Percentiles rank a stretch among this genome's conserved stretches.
Conservation (phyloP, 2,888 invertebrate genomes). For the Diogma glabrata region DNA sequence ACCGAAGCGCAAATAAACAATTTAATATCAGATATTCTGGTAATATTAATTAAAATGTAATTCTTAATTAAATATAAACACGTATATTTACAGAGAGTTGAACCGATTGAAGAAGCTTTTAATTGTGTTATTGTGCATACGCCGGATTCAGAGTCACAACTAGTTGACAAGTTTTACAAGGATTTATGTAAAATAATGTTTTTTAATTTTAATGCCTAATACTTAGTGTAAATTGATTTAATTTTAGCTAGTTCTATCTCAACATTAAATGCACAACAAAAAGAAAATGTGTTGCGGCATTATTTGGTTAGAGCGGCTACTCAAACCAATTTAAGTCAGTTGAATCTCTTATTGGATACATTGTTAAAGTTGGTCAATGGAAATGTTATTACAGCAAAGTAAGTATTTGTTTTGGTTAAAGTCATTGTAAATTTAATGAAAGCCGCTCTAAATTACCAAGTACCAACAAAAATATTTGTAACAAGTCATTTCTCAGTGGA, state of each 20-base stretch:
- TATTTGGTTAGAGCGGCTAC: slow-evolving; percentile 62
- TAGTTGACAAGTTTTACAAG: slow-evolving; percentile 53
- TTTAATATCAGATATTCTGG: slow-evolving; percentile 6
- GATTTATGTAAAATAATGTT: slow-evolving; percentile 40
- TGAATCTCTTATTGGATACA: slow-evolving; percentile 62
- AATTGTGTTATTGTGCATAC: slow-evolving; percentile 76
- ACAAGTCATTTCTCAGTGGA: no score
- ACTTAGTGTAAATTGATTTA: not conserved
- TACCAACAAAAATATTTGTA: no score
- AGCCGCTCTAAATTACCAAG: no score
- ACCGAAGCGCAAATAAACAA: slow-evolving; percentile 5
- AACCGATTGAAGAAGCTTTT: slow-evolving; percentile 80
- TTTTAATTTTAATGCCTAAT: not conserved
- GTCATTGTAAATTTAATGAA: no score
- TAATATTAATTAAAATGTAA: not conserved
- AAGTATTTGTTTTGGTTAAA: no score
- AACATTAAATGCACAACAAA: slow-evolving; percentile 54
- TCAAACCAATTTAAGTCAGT: slow-evolving; percentile 60
- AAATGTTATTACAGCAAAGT: slow-evolving; percentile 66
- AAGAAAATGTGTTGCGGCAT: slow-evolving; percentile 62
- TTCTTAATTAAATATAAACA: not conserved
- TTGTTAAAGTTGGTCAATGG: slow-evolving; percentile 63
- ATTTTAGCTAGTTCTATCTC: slow-evolving; percentile 46
- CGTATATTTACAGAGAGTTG: slow-evolving; percentile 50
- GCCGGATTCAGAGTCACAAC: slow-evolving; percentile 55